Base-by-base conservation (phyloP, 1,140 invertebrate genomes). In the Chymomyza costata region DNA sequence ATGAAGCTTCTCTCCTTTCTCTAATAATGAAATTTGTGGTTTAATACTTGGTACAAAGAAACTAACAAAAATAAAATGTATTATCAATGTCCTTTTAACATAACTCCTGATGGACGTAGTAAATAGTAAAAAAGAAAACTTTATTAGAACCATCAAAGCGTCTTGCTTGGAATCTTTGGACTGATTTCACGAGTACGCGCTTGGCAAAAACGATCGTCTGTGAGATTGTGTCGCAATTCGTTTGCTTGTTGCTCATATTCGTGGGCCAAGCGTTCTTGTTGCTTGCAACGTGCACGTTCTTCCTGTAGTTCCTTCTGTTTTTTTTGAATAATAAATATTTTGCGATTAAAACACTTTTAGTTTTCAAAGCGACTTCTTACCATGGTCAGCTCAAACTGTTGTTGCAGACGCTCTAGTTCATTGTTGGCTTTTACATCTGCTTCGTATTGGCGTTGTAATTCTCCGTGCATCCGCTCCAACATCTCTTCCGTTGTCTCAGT, bases 151-250 rank as follows among this genome's bases (percentile, higher is more conserved):
- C n/a, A n/a, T 55, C 47, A 76, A n/a, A 76, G 39, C 3, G 71
- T 66, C 32, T 46, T 59, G 2, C 62, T 35, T 6, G 62, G 63
- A 6, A 57, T 14, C 17, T 46, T 58, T 3, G 71, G 73, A 28
- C 66, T 78, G 1, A 53, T 25, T 16, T 56, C 58, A 1, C 66
- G 53, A 1, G 53, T 38, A 13, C 80, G 67, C 7, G 80, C 83
- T 31, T 55, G 58, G 3, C 71, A 53, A 25, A 65, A 85, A 11
- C 83, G 83, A 67, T 85, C 74, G 39, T 85, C 70, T 15, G 48
- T 49, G 6, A 85, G 40, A 43, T 69, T 74, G 3, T 69, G 57
- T 1, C 81, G 78, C 19, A 85, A 44, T 13, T 83, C 70, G n/a
- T 63, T 45, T 2, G 62, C 61, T 47, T 85, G 81, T 13, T 78